A percentile compares a stretch with the other conserved stretches of the same genome.
phyloP scores from a whole-genome alignment of 2,888 invertebrate species.

The Pristionchus exspectatus region DNA sequence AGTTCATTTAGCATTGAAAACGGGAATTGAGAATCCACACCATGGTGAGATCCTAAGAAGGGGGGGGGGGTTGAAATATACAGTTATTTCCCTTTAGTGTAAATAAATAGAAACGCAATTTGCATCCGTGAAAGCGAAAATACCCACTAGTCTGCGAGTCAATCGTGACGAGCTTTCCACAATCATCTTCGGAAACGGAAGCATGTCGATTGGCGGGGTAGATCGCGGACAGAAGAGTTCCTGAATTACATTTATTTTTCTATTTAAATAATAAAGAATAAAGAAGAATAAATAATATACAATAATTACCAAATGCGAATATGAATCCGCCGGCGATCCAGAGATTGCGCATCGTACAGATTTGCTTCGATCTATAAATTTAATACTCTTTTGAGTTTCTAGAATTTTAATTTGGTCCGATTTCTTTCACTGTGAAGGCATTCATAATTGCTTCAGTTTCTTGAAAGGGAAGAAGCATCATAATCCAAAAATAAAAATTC shows the following conservation, averaged over 20 bases:
- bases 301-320: constrained; percentile 29
- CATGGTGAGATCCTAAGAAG: too few relatives aligned
- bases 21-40: too few relatives aligned
- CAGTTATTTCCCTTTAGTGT: too few relatives aligned
- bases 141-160: background rate
- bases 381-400: too few relatives aligned
- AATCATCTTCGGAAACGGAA: constrained; percentile 60
- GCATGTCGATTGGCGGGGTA: constrained; percentile 73
- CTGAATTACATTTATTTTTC: constrained; percentile 55
- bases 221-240: constrained; percentile 68
- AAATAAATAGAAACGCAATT: background rate
- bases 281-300: too few relatives aligned
- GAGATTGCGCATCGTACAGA: constrained; percentile 73
- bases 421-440: too few relatives aligned
- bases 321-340: constrained; percentile 61
- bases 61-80: too few relatives aligned
- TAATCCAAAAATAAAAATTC: background rate
- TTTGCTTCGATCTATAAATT: constrained; percentile 63
- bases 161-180: constrained; percentile 56
- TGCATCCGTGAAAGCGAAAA: background rate
- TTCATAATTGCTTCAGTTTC: background rate
- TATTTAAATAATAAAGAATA: background rate
- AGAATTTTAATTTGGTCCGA: too few relatives aligned
- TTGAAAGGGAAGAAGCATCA: background rate
- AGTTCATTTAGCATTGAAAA: background rate